Base-by-base conservation (phyloP, 2,797 vertebrate genomes). In the Pristis pectinata region DNA sequence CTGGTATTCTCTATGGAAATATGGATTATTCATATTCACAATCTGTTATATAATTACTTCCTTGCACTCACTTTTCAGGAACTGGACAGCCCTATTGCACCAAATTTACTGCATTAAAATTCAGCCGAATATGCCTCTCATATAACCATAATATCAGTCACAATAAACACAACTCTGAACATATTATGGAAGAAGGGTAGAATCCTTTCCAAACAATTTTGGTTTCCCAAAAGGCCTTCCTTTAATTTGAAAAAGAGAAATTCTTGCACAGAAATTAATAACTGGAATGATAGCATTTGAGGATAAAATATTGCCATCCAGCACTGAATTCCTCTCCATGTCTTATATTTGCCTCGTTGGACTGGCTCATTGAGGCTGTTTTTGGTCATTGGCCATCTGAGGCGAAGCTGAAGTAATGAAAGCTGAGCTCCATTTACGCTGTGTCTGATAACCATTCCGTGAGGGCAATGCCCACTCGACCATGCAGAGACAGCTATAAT, bases 391-490 rank as follows among this genome's bases (percentile, higher is more conserved):
- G 53, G 15, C 6, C 85, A 64, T 37, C 15, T 64, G 85, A 89
- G 56, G 56, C 56, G 34, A 64, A 64, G 56, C 15, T 64, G 37
- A 64, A 64, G 56, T 89, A 89, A 37, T n/a, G 85, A 89, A 89
- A 89, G 30, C 56, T 61, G 85, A 61, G 30, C 56, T 89, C 5
- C 11, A 89, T n/a, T 89, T 61, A 61, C 59, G 53, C 13, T 61
- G 59, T 87, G 83, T 59, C 56, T 89, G 85, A 89, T 61, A 70
- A n/a, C 56, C 34, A n/a, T 89, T 56, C 56, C 89, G 85, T 53
- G 34, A 85, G 83, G 27, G 34, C 44, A 85, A 30, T 11, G n/a
- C 27, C 53, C 83, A 87, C 34, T 89, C 85, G 9, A 19, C 56
- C 17, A 15, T 89, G 56, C 37, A 27, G 59, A 89, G 56, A 8